Percentiles rank a stretch among this genome's conserved stretches.
These are phyloP conservation scores for Drosophila paramelanica DNA, from an alignment of 2,888 invertebrate species.

Conservation along the genomic window DNA sequence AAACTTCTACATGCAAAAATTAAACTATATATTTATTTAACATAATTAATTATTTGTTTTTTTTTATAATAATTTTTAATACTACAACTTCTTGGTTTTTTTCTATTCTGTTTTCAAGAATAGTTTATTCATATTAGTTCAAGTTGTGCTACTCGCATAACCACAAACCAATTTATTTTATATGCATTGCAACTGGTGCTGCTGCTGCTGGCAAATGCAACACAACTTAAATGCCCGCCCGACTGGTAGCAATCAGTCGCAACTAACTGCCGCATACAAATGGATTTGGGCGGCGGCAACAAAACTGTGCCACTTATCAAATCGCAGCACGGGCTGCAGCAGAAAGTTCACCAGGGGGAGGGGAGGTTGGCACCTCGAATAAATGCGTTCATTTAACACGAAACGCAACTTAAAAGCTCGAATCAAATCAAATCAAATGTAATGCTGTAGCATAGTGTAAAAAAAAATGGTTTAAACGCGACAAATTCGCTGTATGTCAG, in stretches of 20 bases:
- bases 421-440: constrained; percentile 68
- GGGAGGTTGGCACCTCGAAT: constrained; percentile 40
- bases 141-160: background rate
- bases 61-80: too few relatives aligned
- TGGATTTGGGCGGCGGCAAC: constrained; percentile 15
- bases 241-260: constrained; percentile 48
- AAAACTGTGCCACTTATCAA: constrained; percentile 70
- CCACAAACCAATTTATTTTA: background rate
- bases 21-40: too few relatives aligned
- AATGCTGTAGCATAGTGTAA: constrained; percentile 22
- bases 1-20: too few relatives aligned
- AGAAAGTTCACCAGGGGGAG: constrained; percentile 21
- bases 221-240: background rate
- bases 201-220: constrained; percentile 11
- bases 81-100: too few relatives aligned
- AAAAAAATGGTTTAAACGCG: constrained; percentile 64
- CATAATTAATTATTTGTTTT: too few relatives aligned
- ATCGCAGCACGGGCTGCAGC: constrained; percentile 48
- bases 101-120: too few relatives aligned
- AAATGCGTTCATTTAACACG: constrained; percentile 81
- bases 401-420: constrained; percentile 72
- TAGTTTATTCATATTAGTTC: background rate
- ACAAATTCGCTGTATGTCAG: constrained; percentile 75
- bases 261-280: constrained; percentile 51
- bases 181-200: too few relatives aligned